Base-by-base conservation (phyloP, 2,113 vertebrate species). In the Psittacara wagleri region DNA sequence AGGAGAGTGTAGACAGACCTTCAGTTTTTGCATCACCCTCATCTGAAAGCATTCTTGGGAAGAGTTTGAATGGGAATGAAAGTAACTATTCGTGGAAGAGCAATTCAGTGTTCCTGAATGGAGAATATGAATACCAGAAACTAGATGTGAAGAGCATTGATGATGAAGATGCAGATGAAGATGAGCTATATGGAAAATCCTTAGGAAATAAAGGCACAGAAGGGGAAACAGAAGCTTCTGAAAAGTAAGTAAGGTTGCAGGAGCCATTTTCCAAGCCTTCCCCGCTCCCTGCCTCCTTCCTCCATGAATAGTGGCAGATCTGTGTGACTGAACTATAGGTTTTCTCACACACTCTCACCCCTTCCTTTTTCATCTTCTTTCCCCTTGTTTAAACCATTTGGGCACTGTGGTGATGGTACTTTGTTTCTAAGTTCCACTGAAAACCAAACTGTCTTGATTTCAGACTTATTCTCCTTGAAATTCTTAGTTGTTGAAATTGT, bases 71-170 rank as follows among this genome's bases (percentile, higher is more conserved):
- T 0, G 96, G 97, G 24, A 97, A 89, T 66, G 97, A 98, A 84
- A 97, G 95, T 63, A 94, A 90, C 92, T 84, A 69, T 75, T 98
- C 88, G 0, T 98, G 97, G 97, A 98, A 97, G 76, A 97, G 84
- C 6, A 96, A 95, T 35, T 97, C 97, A 17, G 13, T 89, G 1
- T 97, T 97, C 57, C 44, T 98, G 69, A 98, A 98, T 6, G 98
- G 98, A 25, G 98, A 98, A 20, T 93, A 70, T 48, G 94, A 96
- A 14, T 98, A 98, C 86, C 97, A 88, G 91, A 98, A 98, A 70
- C 92, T 98, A 9, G 98, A 98, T 22, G 97, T 98, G 83, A 98
- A 98, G 92, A 98, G 98, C 87, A 98, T 98, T 13, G 98, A 98
- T 27, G 98, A 98, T 67, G 98, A 98, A 82, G 98, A 98, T 18